phyloP scores from a whole-genome alignment of 2,113 vertebrate genomes.

The Esox niger region DNA sequence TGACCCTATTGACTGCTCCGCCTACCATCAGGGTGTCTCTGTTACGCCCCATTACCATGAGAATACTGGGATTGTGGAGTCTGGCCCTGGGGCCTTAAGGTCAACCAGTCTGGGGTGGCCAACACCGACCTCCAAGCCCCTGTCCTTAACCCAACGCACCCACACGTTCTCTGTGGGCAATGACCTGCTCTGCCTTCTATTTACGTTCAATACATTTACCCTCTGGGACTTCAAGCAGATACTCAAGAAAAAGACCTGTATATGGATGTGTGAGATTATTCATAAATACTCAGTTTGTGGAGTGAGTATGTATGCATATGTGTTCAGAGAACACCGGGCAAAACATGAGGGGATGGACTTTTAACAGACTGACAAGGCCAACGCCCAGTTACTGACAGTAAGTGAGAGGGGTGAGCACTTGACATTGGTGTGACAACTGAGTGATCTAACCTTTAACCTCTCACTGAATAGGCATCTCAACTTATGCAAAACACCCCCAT shows the following conservation, averaged over 20 bases:
- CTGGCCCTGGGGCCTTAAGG: conserved; percentile 12
- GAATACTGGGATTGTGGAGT: conserved; percentile 47
- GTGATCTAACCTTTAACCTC: conserved; percentile 27
- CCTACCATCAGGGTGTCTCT: conserved; percentile 33
- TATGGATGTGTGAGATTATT: background rate
- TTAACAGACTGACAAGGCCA: background rate
- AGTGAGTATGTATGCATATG: no score
- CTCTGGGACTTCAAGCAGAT: background rate
- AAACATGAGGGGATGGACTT: background rate
- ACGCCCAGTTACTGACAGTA: background rate
- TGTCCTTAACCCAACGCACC: conserved; percentile 14
- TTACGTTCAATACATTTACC: background rate
- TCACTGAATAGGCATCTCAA: background rate
- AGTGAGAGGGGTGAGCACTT: background rate
- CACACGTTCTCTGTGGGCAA: background rate
- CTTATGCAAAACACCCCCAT: background rate
- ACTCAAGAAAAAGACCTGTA: background rate
- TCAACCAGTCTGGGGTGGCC: conserved; percentile 18
- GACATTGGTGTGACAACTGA: conserved; percentile 3
- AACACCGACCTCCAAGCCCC: background rate
- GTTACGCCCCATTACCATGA: conserved; percentile 64
- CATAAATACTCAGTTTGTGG: background rate
- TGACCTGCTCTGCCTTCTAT: background rate
- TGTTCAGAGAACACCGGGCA: background rate
- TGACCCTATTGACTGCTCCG: conserved; percentile 55